Evolutionary conservation across 2,113 vertebrate genomes (phyloP), one percentile per base, ranked within the genome.

Genomic region (Forbesichthys agassizii): DNA sequence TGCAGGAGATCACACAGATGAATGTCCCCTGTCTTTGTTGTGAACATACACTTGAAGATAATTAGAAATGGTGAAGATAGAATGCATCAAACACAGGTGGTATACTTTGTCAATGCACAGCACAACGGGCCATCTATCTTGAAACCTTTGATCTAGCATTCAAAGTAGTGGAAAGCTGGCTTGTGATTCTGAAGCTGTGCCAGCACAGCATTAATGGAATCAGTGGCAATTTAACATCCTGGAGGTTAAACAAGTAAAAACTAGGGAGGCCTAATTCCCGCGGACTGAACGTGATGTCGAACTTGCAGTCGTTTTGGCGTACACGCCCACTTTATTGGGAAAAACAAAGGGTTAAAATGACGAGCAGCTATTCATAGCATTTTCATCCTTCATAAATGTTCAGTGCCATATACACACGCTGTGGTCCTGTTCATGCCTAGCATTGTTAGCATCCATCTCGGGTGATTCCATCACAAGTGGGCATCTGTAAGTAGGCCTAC

Each of bases 81-180:
- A 60, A 59, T 20, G 16, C 13, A 59, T 56, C 66, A 70, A 60
- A 64, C 47, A 12, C 64, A 56, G 58, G 70, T 83, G 58, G 10
- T 76, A 79, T 63, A 64, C 56, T 57, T 69, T 36, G 14, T 71
- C 66, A 59, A 57, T 33, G 36, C 60, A 20, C 54, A 20, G 33
- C 59, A 76, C 71, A 33, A 59, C 48, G 49, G 49, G 60, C 65
- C 68, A 54, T 80, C 36, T 13, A 57, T 53, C 18, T 33, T 57
- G 27, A 74, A 71, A 79, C 16, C 74, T 80, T 85, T 89, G 67
- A 89, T 83, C 69, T 58, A 13, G 14, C 55, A 52, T 65, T 65
- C 52, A 54, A 64, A 33, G n/a, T 53, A 80, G 69, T 48, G 73
- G 67, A 79, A 66, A 71, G 33, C 60, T 8, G 27, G 48, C 62